These are phyloP conservation scores for Harpalus rubripes DNA, from an alignment of 2,888 invertebrate species.

Conservation along the genomic window DNA sequence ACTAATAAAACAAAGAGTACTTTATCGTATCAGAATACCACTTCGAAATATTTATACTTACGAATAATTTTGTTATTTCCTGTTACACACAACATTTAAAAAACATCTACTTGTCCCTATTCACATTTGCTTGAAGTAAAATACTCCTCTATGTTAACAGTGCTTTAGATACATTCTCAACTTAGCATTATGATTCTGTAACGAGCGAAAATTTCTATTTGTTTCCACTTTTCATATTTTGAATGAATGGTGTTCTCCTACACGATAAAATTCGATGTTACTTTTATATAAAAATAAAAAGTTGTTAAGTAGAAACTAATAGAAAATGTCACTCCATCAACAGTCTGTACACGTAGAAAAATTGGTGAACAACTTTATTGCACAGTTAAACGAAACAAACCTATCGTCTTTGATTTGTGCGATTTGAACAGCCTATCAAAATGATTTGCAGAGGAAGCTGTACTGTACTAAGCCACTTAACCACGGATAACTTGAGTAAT, in stretches of 20 bases:
- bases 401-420: constrained; percentile 59
- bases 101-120: constrained; percentile 60
- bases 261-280: constrained; percentile 22
- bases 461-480: constrained; percentile 34
- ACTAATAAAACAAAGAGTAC: constrained; percentile 31
- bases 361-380: constrained; percentile 61
- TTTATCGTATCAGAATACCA: constrained; percentile 63
- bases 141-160: constrained; percentile 48
- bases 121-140: constrained; percentile 41
- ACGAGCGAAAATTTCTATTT: constrained; percentile 20
- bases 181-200: constrained; percentile 56
- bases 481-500: constrained; percentile 41
- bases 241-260: constrained; percentile 9
- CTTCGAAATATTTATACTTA: constrained; percentile 58
- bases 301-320: constrained; percentile 4
- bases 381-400: constrained; percentile 52
- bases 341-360: constrained; percentile 54
- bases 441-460: constrained; percentile 51
- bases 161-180: constrained; percentile 48
- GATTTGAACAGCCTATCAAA: constrained; percentile 56
- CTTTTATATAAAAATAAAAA: constrained; percentile 18
- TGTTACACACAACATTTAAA: constrained; percentile 64
- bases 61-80: constrained; percentile 48
- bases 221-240: constrained; percentile 10
- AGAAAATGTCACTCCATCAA: constrained; percentile 10